These are phyloP conservation scores for Gastrophryne carolinensis DNA, from an alignment of 2,797 vertebrate species.

Conservation along the genomic window DNA sequence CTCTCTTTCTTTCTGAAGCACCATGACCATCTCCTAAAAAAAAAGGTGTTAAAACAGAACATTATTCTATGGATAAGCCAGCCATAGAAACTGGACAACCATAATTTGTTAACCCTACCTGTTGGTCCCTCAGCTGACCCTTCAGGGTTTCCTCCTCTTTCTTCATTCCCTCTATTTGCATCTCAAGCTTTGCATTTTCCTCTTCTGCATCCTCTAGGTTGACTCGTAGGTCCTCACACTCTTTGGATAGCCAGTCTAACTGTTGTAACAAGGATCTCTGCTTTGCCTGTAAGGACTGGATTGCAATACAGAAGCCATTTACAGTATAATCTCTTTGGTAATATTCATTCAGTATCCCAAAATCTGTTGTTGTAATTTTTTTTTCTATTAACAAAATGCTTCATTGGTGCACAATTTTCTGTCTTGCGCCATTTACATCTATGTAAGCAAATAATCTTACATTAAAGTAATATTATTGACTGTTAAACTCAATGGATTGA, in stretches of 20 bases:
- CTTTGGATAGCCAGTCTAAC: conserved; percentile 74
- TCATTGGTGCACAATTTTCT: no score
- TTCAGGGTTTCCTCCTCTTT: conserved; percentile 62
- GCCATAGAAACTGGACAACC: no score
- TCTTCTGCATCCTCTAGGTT: conserved; percentile 70
- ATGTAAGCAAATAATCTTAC: no score
- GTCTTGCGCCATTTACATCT: no score
- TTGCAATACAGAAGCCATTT: no score
- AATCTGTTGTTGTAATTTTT: no score
- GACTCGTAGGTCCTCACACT: conserved; percentile 74
- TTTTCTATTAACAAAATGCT: no score
- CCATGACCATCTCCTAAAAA: conserved; percentile 68
- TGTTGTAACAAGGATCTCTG: conserved; percentile 76
- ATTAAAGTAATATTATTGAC: no score
- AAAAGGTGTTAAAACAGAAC: no score
- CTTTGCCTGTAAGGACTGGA: conserved; percentile 83
- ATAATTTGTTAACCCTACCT: conserved; percentile 74
- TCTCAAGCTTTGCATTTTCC: conserved; percentile 56
- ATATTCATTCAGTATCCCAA: no score
- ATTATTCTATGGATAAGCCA: neutral
- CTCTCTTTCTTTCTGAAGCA: conserved; percentile 72
- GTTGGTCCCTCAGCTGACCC: conserved; percentile 68
- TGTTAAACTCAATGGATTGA: no score
- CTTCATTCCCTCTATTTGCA: conserved; percentile 64
- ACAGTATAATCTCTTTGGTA: no score